Evolutionary conservation across 2,888 invertebrate genomes (phyloP).

Genomic region (Vesta saturnalis): DNA sequence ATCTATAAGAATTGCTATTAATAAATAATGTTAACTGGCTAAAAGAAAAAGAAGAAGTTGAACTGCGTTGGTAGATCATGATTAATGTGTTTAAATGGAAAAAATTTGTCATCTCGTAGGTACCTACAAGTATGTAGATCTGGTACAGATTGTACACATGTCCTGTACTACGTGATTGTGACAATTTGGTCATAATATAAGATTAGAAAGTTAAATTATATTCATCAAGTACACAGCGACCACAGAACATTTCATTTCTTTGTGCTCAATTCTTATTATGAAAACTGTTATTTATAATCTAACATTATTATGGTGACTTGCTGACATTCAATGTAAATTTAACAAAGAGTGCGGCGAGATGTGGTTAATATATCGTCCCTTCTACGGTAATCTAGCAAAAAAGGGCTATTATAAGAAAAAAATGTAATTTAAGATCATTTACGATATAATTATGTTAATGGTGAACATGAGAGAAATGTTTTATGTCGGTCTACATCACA

Average conservation of each 20-base stretch:
- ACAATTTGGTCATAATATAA: too few species aligned
- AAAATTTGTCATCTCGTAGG: too few species aligned
- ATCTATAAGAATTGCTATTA: not conserved
- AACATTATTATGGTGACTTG: conserved; percentile 1
- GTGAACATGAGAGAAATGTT: not conserved
- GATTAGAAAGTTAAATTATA: conserved; percentile 5
- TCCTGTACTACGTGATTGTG: too few species aligned
- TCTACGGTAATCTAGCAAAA: not conserved
- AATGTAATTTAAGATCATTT: not conserved
- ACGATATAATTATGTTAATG: not conserved
- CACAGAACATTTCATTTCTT: not conserved
- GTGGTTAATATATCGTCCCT: not conserved
- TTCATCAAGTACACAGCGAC: not conserved
- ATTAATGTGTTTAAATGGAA: too few species aligned
- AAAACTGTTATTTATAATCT: conserved; percentile 3
- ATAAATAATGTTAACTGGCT: not conserved
- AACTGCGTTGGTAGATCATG: not conserved
- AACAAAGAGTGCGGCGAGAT: not conserved
- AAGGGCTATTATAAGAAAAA: not conserved
- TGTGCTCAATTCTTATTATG: conserved; percentile 3
- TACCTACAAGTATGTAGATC: too few species aligned
- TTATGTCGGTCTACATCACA: too few species aligned
- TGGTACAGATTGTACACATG: too few species aligned
- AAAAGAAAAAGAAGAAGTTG: not conserved
- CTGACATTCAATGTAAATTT: conserved; percentile 9